A percentile compares a stretch with the other conserved stretches of the same genome.
Evolutionary conservation across 2,113 vertebrate genomes (phyloP).

Genomic region (Thomomys bottae): DNA sequence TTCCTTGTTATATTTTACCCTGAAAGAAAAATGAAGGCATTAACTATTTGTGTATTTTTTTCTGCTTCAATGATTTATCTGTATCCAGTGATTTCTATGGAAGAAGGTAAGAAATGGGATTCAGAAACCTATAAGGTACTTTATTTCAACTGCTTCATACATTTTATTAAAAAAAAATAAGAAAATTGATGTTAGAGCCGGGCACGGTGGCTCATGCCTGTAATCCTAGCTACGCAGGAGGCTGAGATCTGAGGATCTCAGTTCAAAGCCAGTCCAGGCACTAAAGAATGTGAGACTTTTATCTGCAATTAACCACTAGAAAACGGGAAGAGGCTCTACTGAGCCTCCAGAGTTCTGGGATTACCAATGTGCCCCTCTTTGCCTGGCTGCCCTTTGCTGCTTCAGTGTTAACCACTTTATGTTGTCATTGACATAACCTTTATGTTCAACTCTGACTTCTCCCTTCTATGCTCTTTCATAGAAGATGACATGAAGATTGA

Average conservation of each 20-base stretch:
- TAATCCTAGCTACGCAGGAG: too few relatives aligned
- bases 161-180: not conserved
- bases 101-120: conserved; percentile 91
- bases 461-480: conserved; percentile 76
- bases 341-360: too few relatives aligned
- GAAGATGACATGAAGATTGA: conserved; percentile 94
- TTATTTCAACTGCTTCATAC: not conserved
- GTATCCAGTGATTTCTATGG: conserved; percentile 91
- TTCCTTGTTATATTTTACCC: conserved; percentile 49
- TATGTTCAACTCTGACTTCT: conserved; percentile 3
- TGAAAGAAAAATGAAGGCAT: conserved; percentile 4
- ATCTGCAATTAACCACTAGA: too few relatives aligned
- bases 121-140: not conserved
- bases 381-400: not conserved
- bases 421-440: not conserved
- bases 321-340: too few relatives aligned
- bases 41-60: conserved; percentile 53
- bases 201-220: too few relatives aligned
- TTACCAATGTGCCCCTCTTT: too few relatives aligned
- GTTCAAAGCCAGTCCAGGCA: too few relatives aligned
- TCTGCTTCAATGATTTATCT: conserved; percentile 72
- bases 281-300: too few relatives aligned
- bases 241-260: too few relatives aligned
- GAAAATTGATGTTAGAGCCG: not conserved
- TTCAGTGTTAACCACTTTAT: not conserved